These are phyloP conservation scores for Prunella strophiata DNA, from an alignment of 2,797 vertebrate genomes.

Conservation along the genomic window DNA sequence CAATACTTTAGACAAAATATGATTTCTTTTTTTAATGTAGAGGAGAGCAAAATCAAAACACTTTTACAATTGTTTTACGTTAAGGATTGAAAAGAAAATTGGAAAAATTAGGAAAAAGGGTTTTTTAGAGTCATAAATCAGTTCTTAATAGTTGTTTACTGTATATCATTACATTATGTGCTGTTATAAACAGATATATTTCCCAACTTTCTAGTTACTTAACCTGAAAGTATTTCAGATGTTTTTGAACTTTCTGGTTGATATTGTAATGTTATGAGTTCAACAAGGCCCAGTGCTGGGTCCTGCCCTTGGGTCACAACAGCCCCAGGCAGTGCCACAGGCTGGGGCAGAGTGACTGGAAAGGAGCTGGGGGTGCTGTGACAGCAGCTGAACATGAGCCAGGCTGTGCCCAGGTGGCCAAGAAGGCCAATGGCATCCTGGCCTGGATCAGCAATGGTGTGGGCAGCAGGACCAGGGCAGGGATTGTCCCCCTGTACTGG, in stretches of 20 bases:
- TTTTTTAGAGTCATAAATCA: background rate
- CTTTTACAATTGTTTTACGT: background rate
- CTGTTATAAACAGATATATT: background rate
- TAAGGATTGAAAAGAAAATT: background rate
- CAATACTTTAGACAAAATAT: background rate
- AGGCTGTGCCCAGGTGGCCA: background rate
- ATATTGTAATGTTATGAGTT: background rate
- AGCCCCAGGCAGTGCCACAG: accelerated
- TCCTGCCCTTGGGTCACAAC: background rate
- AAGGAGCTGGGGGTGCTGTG: background rate
- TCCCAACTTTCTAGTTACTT: background rate
- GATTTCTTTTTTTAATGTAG: background rate
- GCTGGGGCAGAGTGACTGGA: background rate
- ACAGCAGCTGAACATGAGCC: background rate
- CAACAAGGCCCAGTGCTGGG: too few relatives aligned
- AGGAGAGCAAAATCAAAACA: background rate
- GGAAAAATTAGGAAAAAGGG: background rate
- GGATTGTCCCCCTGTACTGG: accelerated
- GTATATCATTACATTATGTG: background rate
- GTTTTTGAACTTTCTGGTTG: background rate
- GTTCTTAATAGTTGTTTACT: background rate
- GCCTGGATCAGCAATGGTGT: background rate
- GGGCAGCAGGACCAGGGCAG: background rate
- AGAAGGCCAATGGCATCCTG: background rate
- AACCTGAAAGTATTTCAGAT: background rate